Percentiles rank a stretch among this genome's conserved stretches.
These are phyloP conservation scores for Oryzias celebensis DNA, from an alignment of 2,113 vertebrate species.

Conservation along the genomic window DNA sequence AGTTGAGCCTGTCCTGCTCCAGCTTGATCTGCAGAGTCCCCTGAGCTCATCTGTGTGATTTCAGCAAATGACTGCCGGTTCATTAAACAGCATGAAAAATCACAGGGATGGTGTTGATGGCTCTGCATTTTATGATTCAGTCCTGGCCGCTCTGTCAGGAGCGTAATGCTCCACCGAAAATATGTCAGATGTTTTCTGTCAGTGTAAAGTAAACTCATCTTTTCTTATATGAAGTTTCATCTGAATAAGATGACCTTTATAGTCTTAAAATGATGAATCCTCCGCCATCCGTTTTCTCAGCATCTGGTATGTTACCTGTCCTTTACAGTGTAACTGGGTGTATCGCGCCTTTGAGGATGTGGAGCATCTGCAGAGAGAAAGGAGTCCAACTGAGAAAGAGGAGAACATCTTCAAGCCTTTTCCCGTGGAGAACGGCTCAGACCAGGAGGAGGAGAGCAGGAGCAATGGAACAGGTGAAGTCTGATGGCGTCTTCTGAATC, in stretches of 20 bases:
- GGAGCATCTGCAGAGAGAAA: constrained; percentile 76
- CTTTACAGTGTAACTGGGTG: constrained; percentile 83
- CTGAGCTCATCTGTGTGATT: constrained; percentile 11
- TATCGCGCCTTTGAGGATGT: constrained; percentile 91
- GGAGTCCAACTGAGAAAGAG: constrained; percentile 39
- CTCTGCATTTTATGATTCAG: constrained; percentile 4
- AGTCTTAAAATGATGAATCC: neutral
- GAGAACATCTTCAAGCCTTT: constrained; percentile 56
- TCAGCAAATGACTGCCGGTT: constrained; percentile 28
- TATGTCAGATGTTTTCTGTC: neutral
- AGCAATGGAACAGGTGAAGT: constrained; percentile 72
- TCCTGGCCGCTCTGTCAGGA: constrained; percentile 6
- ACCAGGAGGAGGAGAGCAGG: constrained; percentile 66
- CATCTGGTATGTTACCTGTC: constrained; percentile 3
- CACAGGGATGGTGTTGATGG: constrained; percentile 32
- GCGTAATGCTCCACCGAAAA: neutral
- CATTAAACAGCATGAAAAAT: constrained; percentile 31
- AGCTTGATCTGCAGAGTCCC: constrained; percentile 17
- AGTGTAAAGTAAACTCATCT: neutral
- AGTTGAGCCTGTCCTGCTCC: constrained; percentile 10
- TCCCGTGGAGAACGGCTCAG: constrained; percentile 68
- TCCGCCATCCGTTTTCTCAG: neutral
- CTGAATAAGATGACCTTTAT: too few species aligned
- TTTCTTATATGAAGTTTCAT: too few species aligned
- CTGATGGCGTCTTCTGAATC: neutral